Conservation (phyloP, 2,888 invertebrate species). For the Philonicus albiceps region DNA sequence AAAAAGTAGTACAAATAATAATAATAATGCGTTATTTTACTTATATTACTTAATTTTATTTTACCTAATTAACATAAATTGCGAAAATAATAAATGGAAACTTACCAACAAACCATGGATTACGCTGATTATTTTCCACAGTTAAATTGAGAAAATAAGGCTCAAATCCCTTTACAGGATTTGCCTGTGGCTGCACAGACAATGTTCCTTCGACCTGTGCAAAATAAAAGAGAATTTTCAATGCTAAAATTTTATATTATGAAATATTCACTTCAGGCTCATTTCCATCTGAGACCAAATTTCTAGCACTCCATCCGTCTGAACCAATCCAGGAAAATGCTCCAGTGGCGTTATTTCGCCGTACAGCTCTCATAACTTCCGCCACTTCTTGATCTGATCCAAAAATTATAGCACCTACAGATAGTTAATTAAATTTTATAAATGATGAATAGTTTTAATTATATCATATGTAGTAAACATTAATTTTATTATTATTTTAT, state of each 20-base stretch:
- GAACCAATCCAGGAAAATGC: slow-evolving; percentile 96
- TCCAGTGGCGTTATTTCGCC: slow-evolving; percentile 85
- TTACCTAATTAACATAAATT: background rate
- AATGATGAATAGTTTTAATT: background rate
- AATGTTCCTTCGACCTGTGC: slow-evolving; percentile 84
- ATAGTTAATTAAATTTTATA: background rate
- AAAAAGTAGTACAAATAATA: too few species aligned
- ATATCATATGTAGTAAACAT: too few species aligned
- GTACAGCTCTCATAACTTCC: slow-evolving; percentile 92
- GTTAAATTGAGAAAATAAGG: slow-evolving; percentile 85
- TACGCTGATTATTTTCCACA: slow-evolving; percentile 85
- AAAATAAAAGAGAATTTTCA: slow-evolving; percentile 7
- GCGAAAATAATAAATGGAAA: too few species aligned
- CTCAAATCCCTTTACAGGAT: slow-evolving; percentile 86
- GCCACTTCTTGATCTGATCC: slow-evolving; percentile 97
- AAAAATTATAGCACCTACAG: slow-evolving; percentile 89
- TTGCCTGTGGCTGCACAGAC: slow-evolving; percentile 93
- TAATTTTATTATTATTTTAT: too few species aligned
- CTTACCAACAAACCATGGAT: slow-evolving; percentile 96
- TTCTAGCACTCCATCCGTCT: slow-evolving; percentile 94
- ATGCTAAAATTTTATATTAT: slow-evolving; percentile 50
- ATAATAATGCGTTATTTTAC: too few species aligned
- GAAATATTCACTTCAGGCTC: slow-evolving; percentile 74
- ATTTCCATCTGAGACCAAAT: slow-evolving; percentile 85
- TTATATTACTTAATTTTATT: too few species aligned